Base-by-base conservation (phyloP, 1,140 invertebrate genomes). In the Chelonus insularis region DNA sequence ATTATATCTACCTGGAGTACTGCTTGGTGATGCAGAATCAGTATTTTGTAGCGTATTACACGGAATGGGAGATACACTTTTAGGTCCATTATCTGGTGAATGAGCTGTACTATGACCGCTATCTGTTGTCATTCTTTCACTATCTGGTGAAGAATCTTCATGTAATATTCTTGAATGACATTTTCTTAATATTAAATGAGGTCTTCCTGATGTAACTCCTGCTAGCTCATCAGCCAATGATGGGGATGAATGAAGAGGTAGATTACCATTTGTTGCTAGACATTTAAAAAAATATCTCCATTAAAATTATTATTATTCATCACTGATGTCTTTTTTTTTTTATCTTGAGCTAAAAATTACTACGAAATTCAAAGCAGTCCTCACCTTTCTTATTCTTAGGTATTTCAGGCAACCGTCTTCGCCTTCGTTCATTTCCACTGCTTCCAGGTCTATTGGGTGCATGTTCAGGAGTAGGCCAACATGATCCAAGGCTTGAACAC, bases 41-140 rank as follows among this genome's bases (percentile, higher is more conserved):
- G 76, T 73, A 61, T 80, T 78, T 47, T 77, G 78, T 4, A 79
- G 39, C 1, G 65, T 77, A 48, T 72, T 78, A 64, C 77, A 78
- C 5, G 75, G 74, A 57, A 81, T 75, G 1, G 92, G 92, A 6
- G 92, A 94, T 73, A 91, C 86, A 64, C 91, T 92, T 81, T 94
- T 94, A 12, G 87, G 87, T 1, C 88, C 88, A 25, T 87, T 88
- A 70, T 95, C 93, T 0, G 93, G 93, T 0, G 92, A 94, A 76
- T 95, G 92, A 20, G 91, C 91, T 1, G 92, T 94, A 50, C 92
- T 94, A 77, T 95, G 90, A 5, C 93, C 93, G 64, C 92, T 95
- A 70, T 95, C 93, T 67, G 89, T 89, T 58, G 91, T 87, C 67
- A 92, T 83, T 48, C 89, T 83, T 68, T 94, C 91, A n/a, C 90